Evolutionary conservation across 2,888 invertebrate genomes (phyloP).

Genomic region (Drosophila suboccidentalis): DNA sequence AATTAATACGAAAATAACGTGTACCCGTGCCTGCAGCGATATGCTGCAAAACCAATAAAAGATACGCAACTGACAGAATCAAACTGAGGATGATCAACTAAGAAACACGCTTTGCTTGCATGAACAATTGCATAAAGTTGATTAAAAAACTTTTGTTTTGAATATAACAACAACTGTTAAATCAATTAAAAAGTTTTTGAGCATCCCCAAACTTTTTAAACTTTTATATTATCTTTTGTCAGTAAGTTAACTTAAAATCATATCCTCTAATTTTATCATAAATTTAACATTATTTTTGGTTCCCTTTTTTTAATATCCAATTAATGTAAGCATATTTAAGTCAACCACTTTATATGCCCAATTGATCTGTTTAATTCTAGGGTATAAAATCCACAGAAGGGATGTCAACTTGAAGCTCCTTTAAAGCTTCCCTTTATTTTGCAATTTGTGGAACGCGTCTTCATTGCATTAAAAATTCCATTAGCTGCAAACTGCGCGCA

Average conservation of each 20-base stretch:
- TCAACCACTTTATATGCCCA: not conserved
- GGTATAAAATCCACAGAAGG: constrained; percentile 11
- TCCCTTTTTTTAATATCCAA: not conserved
- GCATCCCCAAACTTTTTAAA: no score
- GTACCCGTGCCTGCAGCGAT: constrained; percentile 33
- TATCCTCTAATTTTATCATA: no score
- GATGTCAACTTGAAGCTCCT: constrained; percentile 20
- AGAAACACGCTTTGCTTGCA: not conserved
- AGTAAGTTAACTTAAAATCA: no score
- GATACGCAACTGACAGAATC: constrained; percentile 1
- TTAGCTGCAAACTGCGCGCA: constrained; percentile 68
- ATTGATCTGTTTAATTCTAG: not conserved
- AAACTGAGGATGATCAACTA: not conserved
- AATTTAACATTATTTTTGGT: not conserved
- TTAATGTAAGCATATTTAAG: not conserved
- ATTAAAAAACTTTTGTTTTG: not conserved
- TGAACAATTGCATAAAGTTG: not conserved
- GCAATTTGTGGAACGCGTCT: constrained; percentile 56
- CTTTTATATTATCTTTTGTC: not conserved
- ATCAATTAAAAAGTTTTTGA: not conserved
- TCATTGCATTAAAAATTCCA: constrained; percentile 79
- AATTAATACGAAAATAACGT: constrained; percentile 74
- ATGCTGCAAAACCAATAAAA: constrained; percentile 63
- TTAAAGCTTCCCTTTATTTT: constrained; percentile 30
- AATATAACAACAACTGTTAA: not conserved